A percentile compares a stretch with the other conserved stretches of the same genome.
Evolutionary conservation across 2,113 vertebrate species (phyloP).

Genomic region (Pachypanchax playfairii): DNA sequence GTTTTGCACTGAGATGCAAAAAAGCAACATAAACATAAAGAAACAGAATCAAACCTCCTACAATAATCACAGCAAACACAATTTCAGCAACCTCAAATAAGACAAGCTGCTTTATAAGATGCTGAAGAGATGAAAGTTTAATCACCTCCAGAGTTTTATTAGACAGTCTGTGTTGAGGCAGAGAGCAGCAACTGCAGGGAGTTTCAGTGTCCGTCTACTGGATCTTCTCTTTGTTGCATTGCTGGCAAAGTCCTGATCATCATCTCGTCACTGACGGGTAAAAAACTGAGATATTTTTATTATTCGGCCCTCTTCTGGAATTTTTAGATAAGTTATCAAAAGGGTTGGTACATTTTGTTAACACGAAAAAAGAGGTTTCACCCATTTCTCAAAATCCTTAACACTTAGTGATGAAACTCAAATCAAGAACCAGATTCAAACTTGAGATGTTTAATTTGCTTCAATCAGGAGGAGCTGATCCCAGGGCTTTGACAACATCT

Average conservation of each 20-base stretch:
- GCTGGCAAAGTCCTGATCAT: no score
- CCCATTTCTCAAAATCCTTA: background rate
- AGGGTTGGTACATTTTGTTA: background rate
- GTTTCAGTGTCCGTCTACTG: no score
- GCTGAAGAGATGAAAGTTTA: background rate
- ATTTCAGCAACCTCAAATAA: background rate
- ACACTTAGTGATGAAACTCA: conserved; percentile 3
- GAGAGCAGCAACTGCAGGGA: no score
- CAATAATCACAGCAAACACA: background rate
- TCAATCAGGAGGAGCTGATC: conserved; percentile 57
- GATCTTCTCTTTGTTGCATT: no score
- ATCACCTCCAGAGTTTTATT: background rate
- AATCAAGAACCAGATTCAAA: conserved; percentile 30
- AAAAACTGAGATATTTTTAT: no score
- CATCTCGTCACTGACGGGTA: no score
- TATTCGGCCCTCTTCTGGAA: background rate
- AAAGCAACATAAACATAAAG: no score
- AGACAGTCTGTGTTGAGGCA: background rate
- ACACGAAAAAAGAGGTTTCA: background rate
- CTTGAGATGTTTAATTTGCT: conserved; percentile 44
- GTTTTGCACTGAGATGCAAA: no score
- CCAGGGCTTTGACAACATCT: conserved; percentile 51
- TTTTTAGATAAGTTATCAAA: background rate
- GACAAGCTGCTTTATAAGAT: background rate
- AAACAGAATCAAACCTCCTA: background rate